Base-by-base conservation (phyloP, 2,113 vertebrate genomes). In the Scomber scombrus region DNA sequence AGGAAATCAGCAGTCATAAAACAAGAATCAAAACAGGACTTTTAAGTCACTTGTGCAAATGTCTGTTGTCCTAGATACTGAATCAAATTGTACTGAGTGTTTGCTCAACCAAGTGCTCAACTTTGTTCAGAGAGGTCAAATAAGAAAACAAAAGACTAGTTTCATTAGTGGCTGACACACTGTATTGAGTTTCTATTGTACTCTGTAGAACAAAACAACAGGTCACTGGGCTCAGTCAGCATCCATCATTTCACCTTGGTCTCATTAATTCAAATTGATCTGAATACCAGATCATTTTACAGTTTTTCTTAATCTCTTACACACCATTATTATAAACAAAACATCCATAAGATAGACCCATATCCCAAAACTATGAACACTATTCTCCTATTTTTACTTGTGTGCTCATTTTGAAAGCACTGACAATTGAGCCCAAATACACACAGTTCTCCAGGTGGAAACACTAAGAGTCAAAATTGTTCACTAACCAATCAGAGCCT, bases 1-100 rank as follows among this genome's bases (percentile, higher is more conserved):
- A 88, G 90, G 85, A 91, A 91, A 93, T 85, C 81, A 87, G 56
- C 75, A 61, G 73, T 78, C 64, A 88, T 75, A 72, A 90, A 87
- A 76, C 77, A 86, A 75, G 75, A 89, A 89, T 71, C 78, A 83
- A 78, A 88, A 82, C 67, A 82, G 56, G 74, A 87, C 85, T 84
- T 90, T 71, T 69, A 83, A 87, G 82, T 84, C 73, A 80, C 72
- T 81, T 19, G 49, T 69, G 66, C 78, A 74, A 82, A 78, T 82
- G 61, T 86, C 50, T 75, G 45, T 71, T 84, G 60, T 84, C 75
- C 66, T 69, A 47, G 43, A 83, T 74, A 51, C 50, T 82, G n/a
- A 79, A 82, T 82, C n/a, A 51, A 75, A 80, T 71, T 70, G 47
- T 16, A 54, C 11, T 4, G 57, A 70, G 34, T 1, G 0, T 80